Conservation (phyloP, 2,113 vertebrate genomes). For the Neomonachus schauinslandi region DNA sequence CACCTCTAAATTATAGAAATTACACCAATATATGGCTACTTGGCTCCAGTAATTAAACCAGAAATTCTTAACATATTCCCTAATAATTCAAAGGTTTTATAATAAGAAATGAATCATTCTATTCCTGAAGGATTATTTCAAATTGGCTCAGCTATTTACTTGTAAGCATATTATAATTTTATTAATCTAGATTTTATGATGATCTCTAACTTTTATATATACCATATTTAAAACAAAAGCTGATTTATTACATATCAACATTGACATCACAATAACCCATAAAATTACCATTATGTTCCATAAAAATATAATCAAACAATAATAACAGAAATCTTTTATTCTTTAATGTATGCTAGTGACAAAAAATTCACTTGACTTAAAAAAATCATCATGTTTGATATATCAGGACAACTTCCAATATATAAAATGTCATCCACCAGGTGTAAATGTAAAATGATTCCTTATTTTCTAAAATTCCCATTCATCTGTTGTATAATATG, state of each 20-base stretch:
- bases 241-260: slow-evolving; percentile 22
- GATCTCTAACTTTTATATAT: background rate
- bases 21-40: background rate
- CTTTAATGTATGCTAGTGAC: slow-evolving; percentile 43
- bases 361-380: slow-evolving; percentile 55
- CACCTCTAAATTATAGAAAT: background rate
- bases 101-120: slow-evolving; percentile 41
- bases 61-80: background rate
- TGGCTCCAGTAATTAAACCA: background rate
- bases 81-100: slow-evolving; percentile 11
- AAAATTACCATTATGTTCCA: slow-evolving; percentile 14
- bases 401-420: slow-evolving; percentile 54
- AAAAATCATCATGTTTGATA: slow-evolving; percentile 69
- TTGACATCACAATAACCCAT: background rate
- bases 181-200: slow-evolving; percentile 22
- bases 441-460: slow-evolving; percentile 79
- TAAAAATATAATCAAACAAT: slow-evolving; percentile 42
- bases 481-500: slow-evolving; percentile 64
- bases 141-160: background rate
- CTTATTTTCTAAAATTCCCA: slow-evolving; percentile 67
- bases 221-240: slow-evolving; percentile 24
- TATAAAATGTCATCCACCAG: slow-evolving; percentile 63
- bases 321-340: slow-evolving; percentile 47
- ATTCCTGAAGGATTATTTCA: slow-evolving; percentile 10
- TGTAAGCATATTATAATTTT: background rate